Percentiles rank a stretch among this genome's conserved stretches.
phyloP scores from a whole-genome alignment of 2,888 invertebrate genomes.

The Balanococcus diminutus region DNA sequence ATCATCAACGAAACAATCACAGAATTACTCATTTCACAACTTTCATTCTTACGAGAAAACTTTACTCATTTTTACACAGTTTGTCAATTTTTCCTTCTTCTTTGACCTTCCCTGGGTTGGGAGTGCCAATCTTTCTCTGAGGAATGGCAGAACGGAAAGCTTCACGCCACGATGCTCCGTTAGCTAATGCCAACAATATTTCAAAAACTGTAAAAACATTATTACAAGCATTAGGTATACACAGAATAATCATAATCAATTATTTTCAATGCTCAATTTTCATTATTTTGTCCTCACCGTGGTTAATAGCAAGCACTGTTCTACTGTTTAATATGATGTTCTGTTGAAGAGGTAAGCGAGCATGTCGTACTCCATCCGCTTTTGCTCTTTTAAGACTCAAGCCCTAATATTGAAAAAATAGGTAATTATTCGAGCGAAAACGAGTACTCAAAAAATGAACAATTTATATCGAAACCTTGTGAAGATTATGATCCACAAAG shows the following conservation, averaged over 20 bases:
- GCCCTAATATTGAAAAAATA: conserved; percentile 68
- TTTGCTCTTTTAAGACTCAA: conserved; percentile 81
- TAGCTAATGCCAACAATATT: conserved; percentile 72
- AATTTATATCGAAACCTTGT: conserved; percentile 71
- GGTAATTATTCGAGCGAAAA: background rate
- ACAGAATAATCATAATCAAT: background rate
- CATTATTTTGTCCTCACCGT: conserved; percentile 69
- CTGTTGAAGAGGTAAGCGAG: conserved; percentile 84
- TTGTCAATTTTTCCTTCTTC: background rate
- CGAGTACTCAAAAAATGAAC: conserved; percentile 36
- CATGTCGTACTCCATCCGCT: conserved; percentile 79
- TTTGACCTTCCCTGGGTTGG: background rate
- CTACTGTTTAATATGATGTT: conserved; percentile 90
- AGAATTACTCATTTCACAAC: background rate
- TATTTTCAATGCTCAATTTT: background rate
- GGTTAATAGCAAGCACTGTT: conserved; percentile 93
- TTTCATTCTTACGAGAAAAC: background rate
- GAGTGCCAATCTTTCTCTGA: conserved; percentile 68
- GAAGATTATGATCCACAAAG: conserved; percentile 94
- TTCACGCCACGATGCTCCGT: conserved; percentile 79
- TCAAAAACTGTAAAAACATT: conserved; percentile 73
- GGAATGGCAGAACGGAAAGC: conserved; percentile 79
- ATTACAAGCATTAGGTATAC: background rate
- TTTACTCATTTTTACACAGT: background rate
- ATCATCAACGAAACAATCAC: background rate